A percentile compares a stretch with the other conserved stretches of the same genome.
Conservation (phyloP, 2,888 invertebrate species). For the Drosophila meridionalis region DNA sequence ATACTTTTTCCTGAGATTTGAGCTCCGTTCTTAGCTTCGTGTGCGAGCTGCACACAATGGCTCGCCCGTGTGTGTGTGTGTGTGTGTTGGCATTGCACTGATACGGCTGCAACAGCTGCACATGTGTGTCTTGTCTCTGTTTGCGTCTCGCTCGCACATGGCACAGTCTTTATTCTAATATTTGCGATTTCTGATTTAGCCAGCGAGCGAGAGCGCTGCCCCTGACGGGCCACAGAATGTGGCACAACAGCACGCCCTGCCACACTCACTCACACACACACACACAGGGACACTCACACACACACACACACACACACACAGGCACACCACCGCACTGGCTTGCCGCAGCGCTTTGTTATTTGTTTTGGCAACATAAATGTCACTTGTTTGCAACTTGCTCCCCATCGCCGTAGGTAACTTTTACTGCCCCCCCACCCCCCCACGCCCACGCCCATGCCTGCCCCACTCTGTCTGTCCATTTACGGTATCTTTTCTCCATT, state of each 20-base stretch:
- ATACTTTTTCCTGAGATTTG: constrained; percentile 61
- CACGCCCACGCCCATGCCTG: background rate
- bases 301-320: background rate
- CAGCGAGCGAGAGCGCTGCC: constrained; percentile 43
- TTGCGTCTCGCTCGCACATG: constrained; percentile 52
- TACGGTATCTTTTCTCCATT: constrained; percentile 77
- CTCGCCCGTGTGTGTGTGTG: constrained; percentile 7
- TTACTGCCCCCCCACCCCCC: constrained; percentile 4
- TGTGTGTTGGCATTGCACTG: constrained; percentile 27
- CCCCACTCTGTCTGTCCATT: constrained; percentile 52
- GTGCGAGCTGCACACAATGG: constrained; percentile 8
- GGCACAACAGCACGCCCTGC: constrained; percentile 27
- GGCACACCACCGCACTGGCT: constrained; percentile 1
- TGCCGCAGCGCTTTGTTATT: constrained; percentile 64
- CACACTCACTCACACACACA: constrained; percentile 14
- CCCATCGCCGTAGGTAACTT: constrained; percentile 44
- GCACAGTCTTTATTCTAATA: constrained; percentile 73
- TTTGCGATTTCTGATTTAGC: constrained; percentile 73
- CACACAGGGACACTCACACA: constrained; percentile 5
- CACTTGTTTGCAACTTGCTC: constrained; percentile 71
- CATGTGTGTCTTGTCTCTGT: constrained; percentile 55
- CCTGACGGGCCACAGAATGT: constrained; percentile 23
- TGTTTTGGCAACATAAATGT: constrained; percentile 80
- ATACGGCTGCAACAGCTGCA: constrained; percentile 56
- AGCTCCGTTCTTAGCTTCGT: constrained; percentile 40